A percentile compares a stretch with the other conserved stretches of the same genome.
These are phyloP conservation scores for Sceloporus undulatus DNA, from an alignment of 2,113 vertebrate species.

Conservation along the genomic window DNA sequence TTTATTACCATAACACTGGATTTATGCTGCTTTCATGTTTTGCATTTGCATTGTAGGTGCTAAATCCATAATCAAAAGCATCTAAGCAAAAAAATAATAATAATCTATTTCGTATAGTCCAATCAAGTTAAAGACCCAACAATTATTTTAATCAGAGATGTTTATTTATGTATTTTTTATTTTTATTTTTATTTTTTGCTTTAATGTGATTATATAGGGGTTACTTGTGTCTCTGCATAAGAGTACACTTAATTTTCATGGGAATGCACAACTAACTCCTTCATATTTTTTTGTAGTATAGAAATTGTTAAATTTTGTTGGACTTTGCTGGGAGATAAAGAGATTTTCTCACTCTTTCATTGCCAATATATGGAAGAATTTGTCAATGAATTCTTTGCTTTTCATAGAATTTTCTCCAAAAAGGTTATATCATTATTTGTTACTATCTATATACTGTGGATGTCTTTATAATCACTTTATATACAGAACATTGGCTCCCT, in stretches of 20 bases:
- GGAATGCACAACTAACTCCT: not conserved
- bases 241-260: too few species aligned
- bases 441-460: not conserved
- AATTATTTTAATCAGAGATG: not conserved
- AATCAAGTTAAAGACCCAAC: not conserved
- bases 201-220: too few species aligned
- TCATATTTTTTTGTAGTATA: not conserved
- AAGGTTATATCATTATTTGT: slow-evolving; percentile 5
- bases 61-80: not conserved
- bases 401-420: not conserved
- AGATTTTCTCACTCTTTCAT: not conserved
- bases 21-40: not conserved
- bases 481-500: not conserved
- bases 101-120: not conserved
- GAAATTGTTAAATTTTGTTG: not conserved
- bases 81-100: not conserved
- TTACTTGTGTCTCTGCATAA: too few species aligned
- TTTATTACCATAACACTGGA: not conserved
- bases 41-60: not conserved
- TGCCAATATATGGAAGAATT: not conserved
- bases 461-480: not conserved
- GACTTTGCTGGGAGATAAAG: not conserved
- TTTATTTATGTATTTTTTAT: too few species aligned
- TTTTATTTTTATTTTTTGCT: too few species aligned
- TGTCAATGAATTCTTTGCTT: not conserved